Evolutionary conservation across 30 jellyfish, hydroid and myxozoan species (phyloP), one percentile per base, ranked within the genome.

Genomic region (Clytia hemisphaerica): DNA sequence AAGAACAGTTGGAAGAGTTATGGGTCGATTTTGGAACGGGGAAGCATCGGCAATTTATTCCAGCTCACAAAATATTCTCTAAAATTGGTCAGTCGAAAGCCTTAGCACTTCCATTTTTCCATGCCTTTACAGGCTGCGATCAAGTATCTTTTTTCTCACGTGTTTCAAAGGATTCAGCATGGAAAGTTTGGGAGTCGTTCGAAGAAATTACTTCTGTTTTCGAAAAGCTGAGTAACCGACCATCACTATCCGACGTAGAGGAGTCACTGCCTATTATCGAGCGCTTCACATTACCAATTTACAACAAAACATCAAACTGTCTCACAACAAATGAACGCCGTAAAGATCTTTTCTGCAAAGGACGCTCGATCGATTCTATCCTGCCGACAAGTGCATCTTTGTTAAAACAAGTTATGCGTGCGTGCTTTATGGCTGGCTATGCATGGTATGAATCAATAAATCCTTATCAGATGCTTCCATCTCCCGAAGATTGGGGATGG

Each of bases 101-200:
- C 15, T n/a, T 42, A 9, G 53, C 15, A 9, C n/a, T 42, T 12
- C 12, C n/a, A 42, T 42, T 51, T 51, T 51, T 51, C 66, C 66
- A 51, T 51, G 31, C 66, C 12, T 51, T 51, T 27, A 51, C 66
- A 7, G 31, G 28, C 12, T 51, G 66, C 66, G 66, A 51, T 10
- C 66, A 51, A 51, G 21, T 51, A 7, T 51, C 66, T 24, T 51
- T 51, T 21, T 27, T 51, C 12, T 51, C 66, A 16, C 66, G 21
- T 51, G 66, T 51, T 51, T 7, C 66, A 51, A 51, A 51, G 28
- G 66, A 27, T 7, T 51, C 66, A 51, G 66, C 66, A 9, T 51
- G 66, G 66, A 42, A 42, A 51, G 28, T 12, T 51, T 51, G 21
- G 14, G 31, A 14, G 9, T 9, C 32, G 21, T 7, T 9, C 12